phyloP scores from a whole-genome alignment of 2,888 invertebrate species.

The Holacanthella duospinosa region DNA sequence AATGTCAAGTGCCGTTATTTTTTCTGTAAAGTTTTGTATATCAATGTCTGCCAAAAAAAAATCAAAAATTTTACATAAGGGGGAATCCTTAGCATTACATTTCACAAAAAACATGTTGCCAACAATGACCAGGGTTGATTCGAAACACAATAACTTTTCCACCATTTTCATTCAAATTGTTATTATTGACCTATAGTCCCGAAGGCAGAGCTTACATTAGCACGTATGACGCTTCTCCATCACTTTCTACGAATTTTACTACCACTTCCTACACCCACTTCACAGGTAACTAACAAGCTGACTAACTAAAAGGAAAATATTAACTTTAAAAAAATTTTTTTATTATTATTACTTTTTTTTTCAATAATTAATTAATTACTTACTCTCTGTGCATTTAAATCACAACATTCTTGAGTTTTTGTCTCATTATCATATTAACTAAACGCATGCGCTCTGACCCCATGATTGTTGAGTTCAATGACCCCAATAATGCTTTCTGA shows the following conservation, averaged over 20 bases:
- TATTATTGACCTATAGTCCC: constrained; percentile 24
- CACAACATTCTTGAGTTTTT: too few relatives aligned
- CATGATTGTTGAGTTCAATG: too few relatives aligned
- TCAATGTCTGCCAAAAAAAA: constrained; percentile 7
- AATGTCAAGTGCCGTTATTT: background rate
- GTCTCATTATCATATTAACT: too few relatives aligned
- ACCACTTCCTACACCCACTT: constrained; percentile 39
- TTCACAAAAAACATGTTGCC: background rate
- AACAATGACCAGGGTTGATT: background rate
- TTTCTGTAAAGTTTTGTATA: background rate
- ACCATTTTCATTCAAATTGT: constrained; percentile 13
- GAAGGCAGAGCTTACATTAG: constrained; percentile 38
- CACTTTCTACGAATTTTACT: constrained; percentile 39
- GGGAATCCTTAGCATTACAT: constrained; percentile 24
- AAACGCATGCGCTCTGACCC: too few relatives aligned
- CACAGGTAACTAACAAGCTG: constrained; percentile 35
- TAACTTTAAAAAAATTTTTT: too few relatives aligned
- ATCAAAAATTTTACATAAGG: constrained; percentile 12
- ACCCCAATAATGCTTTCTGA: too few relatives aligned
- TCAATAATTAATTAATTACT: too few relatives aligned
- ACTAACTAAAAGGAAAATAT: background rate
- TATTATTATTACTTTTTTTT: too few relatives aligned
- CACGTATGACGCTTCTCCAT: constrained; percentile 39
- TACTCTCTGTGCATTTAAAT: too few relatives aligned
- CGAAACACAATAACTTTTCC: constrained; percentile 11